Evolutionary conservation across 2,797 vertebrate species (phyloP).

Genomic region (Sebastes hubbsi): DNA sequence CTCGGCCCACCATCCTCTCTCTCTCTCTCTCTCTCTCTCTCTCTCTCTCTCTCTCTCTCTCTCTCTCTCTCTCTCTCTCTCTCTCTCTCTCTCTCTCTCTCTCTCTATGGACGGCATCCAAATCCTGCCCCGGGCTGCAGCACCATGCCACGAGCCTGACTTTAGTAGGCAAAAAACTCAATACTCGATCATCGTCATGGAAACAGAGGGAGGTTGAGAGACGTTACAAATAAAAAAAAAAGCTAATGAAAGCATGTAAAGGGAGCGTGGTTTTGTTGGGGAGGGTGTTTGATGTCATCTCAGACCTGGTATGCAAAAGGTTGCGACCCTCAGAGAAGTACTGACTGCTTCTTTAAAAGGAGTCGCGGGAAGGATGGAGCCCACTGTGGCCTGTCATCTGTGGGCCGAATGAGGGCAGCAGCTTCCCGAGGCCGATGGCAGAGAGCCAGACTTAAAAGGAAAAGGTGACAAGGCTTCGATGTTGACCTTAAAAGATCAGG

Average conservation of each 20-base stretch:
- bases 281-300: slow-evolving; percentile 44
- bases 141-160: slow-evolving; percentile 26
- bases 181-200: slow-evolving; percentile 51
- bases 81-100: not conserved
- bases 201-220: slow-evolving; percentile 43
- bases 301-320: slow-evolving; percentile 41
- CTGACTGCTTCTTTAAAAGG: slow-evolving; percentile 43
- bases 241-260: slow-evolving; percentile 1
- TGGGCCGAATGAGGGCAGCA: slow-evolving; percentile 12
- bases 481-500: slow-evolving; percentile 22
- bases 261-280: not conserved
- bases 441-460: slow-evolving; percentile 13
- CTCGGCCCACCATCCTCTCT: not conserved
- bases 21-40: not conserved
- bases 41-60: not conserved
- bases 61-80: not conserved
- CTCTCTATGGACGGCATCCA: slow-evolving; percentile 36
- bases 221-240: not conserved
- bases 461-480: slow-evolving; percentile 17
- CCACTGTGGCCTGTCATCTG: slow-evolving; percentile 12
- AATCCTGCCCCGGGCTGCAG: slow-evolving; percentile 56
- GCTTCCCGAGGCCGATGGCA: slow-evolving; percentile 32
- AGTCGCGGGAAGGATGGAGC: not conserved
- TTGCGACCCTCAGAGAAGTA: slow-evolving; percentile 19
- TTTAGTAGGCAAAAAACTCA: slow-evolving; percentile 34